Evolutionary conservation across 2,113 vertebrate genomes (phyloP).

Genomic region (Azemiops feae): DNA sequence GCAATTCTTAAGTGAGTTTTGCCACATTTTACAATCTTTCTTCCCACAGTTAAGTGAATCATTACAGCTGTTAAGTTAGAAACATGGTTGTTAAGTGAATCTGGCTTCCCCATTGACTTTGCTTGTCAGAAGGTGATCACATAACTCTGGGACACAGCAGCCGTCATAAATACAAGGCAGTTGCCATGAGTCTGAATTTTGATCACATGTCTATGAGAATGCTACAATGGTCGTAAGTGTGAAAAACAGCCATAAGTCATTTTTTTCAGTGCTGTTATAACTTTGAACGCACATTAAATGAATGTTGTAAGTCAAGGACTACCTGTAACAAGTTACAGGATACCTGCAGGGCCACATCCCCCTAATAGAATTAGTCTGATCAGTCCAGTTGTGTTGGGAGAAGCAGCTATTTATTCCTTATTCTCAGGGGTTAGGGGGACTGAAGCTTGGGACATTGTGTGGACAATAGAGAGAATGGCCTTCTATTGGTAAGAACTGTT

Average conservation of each 20-base stretch:
- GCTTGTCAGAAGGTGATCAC: not conserved
- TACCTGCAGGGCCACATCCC: not conserved
- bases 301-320: not conserved
- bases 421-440: not conserved
- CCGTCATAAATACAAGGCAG: too few species aligned
- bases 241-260: not conserved
- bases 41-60: not conserved
- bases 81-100: not conserved
- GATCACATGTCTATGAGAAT: not conserved
- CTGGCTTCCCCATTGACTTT: not conserved
- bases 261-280: not conserved
- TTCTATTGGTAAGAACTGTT: not conserved
- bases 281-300: not conserved
- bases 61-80: not conserved
- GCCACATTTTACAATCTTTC: not conserved
- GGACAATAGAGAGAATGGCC: not conserved
- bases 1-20: not conserved
- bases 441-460: not conserved
- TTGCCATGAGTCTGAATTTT: not conserved
- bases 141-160: too few species aligned
- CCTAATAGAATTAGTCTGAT: not conserved
- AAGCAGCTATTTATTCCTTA: not conserved
- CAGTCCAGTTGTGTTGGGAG: not conserved
- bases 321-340: not conserved
- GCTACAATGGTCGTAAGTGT: not conserved